Conservation (phyloP, 1,140 invertebrate species). For the Drosophila lacteicornis region DNA sequence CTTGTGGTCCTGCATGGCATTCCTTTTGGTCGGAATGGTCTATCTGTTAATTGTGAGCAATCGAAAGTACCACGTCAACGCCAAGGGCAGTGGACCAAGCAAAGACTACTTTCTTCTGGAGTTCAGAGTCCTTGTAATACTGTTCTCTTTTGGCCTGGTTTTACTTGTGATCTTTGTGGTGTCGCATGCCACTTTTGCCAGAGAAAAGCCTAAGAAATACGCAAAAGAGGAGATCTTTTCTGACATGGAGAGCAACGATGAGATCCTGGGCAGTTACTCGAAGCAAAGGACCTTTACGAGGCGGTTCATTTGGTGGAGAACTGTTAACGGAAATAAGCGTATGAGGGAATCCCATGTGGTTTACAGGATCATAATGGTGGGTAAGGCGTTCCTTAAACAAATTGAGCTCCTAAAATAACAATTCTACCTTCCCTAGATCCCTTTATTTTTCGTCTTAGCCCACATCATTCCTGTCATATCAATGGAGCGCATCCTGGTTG, state of each 20-base stretch:
- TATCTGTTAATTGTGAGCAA: slow-evolving; percentile 4
- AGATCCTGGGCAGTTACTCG: slow-evolving; percentile 5
- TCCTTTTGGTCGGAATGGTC: slow-evolving; percentile 23
- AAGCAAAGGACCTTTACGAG: neutral
- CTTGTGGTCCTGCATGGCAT: slow-evolving; percentile 34
- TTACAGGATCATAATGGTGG: slow-evolving; percentile 13
- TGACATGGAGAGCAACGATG: slow-evolving; percentile 26
- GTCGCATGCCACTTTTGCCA: slow-evolving; percentile 9
- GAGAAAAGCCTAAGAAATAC: rapidly evolving
- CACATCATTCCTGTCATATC: slow-evolving; percentile 31
- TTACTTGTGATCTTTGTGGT: slow-evolving; percentile 21
- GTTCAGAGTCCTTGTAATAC: neutral
- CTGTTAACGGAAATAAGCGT: slow-evolving; percentile 26
- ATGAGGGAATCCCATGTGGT: slow-evolving; percentile 20
- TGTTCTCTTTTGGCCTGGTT: neutral
- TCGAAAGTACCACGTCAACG: slow-evolving; percentile 4
- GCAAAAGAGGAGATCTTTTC: neutral
- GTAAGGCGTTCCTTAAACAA: neutral
- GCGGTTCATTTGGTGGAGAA: slow-evolving; percentile 22
- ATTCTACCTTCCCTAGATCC: neutral
- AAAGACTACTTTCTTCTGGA: slow-evolving; percentile 2
- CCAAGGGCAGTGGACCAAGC: neutral
- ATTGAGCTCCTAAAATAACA: too few species aligned
- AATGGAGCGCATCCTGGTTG: neutral
- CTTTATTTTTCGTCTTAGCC: slow-evolving; percentile 7